Evolutionary conservation across 2,113 vertebrate species (phyloP).

Genomic region (Cyprinodon brontotheroides): DNA sequence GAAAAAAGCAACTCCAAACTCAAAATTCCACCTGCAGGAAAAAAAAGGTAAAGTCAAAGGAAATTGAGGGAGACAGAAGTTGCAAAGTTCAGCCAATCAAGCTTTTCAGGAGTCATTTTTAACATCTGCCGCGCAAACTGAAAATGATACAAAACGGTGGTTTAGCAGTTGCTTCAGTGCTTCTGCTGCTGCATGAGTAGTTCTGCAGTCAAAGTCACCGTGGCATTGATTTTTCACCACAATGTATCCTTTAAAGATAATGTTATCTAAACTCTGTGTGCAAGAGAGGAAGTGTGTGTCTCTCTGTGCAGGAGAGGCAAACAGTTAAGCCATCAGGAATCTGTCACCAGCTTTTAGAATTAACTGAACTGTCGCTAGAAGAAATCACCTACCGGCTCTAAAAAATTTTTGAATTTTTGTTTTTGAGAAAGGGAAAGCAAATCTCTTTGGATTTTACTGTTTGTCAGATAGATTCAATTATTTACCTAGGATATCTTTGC

Average conservation of each 20-base stretch:
- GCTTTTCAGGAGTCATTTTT: conserved; percentile 59
- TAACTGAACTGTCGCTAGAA: neutral
- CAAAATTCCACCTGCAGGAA: conserved; percentile 55
- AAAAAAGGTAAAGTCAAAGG: conserved; percentile 33
- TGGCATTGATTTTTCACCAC: conserved; percentile 50
- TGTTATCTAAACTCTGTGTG: conserved; percentile 34
- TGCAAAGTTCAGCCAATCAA: conserved; percentile 47
- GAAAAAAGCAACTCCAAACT: conserved; percentile 64
- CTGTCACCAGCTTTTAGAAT: conserved; percentile 7
- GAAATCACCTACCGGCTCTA: neutral
- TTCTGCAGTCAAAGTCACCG: conserved; percentile 53
- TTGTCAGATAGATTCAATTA: conserved; percentile 2
- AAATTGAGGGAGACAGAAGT: conserved; percentile 48
- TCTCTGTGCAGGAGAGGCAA: conserved; percentile 34
- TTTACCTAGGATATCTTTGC: conserved; percentile 15
- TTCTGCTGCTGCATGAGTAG: conserved; percentile 47
- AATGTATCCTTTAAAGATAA: conserved; percentile 45
- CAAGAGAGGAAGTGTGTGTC: neutral
- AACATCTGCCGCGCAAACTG: conserved; percentile 59
- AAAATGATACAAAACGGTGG: conserved; percentile 19
- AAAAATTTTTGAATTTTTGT: conserved; percentile 6
- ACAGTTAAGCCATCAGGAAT: conserved; percentile 5
- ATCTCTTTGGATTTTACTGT: conserved; percentile 30
- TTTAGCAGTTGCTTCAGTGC: conserved; percentile 40
- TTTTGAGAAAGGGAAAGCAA: conserved; percentile 6